Evolutionary conservation across 2,797 vertebrate species (phyloP), one percentile per base, ranked within the genome.

Genomic region (Hybognathus amarus): DNA sequence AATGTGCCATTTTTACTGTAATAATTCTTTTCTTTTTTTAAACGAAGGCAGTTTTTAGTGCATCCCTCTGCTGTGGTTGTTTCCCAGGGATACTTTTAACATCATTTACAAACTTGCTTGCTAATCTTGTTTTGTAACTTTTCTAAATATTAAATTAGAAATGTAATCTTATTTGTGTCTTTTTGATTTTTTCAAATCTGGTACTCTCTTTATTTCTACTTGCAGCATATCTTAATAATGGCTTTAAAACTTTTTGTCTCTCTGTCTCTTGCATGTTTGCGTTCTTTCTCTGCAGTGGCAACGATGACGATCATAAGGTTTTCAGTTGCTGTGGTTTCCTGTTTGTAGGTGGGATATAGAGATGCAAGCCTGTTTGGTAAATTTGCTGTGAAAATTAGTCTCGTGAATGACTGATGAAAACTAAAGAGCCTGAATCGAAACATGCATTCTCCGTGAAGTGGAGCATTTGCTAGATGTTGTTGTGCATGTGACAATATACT

Each of bases 251-350:
- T 76, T 11, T 66, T 67, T 59, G 11, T 73, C 47, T 68, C 36
- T 67, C 27, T 5, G 10, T 47, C 20, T 75, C 66, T 82, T 33
- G 47, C 50, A 20, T 33, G n/a, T 79, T 69, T 77, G 30, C 40
- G 18, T 30, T 66, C 64, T 50, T 7, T 59, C 24, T 52, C 12
- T 67, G 17, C 79, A 59, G 73, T 81, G 67, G 30, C 70, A 85
- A 69, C 81, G 10, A 74, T 77, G 40, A 84, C 89, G 90, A 90
- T 89, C 73, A 77, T 22, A 77, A 77, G 20, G 71, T 85, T 88
- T 91, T 80, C 85, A 85, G 87, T 88, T 87, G 80, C 76, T 92
- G 91, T 92, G 92, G 93, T 93, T 94, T 95, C 94, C 94, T 95
- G 94, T 95, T 91, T 89, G 93, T 89, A 92, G 90, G 91, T 91